Percentiles rank a stretch among this genome's conserved stretches.
These are phyloP conservation scores for Pogonomyrmex barbatus DNA, from an alignment of 1,140 invertebrate genomes.

Conservation along the genomic window DNA sequence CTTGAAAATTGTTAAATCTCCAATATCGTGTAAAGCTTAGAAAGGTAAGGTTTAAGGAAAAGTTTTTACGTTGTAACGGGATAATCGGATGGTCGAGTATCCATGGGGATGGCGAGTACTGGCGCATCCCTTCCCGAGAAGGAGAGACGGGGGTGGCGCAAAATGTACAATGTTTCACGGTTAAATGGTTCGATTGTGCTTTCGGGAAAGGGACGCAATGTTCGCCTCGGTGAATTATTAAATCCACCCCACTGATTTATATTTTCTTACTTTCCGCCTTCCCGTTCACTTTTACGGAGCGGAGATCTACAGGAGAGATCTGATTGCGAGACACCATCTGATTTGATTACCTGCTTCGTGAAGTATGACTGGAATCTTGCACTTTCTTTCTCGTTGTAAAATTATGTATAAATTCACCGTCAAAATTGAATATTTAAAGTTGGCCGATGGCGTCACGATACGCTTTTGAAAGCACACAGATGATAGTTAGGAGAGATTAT, in stretches of 20 bases:
- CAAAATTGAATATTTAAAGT: constrained; percentile 34
- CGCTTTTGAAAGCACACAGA: constrained; percentile 18
- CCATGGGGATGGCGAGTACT: constrained; percentile 17
- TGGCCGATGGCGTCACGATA: not conserved
- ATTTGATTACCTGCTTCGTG: constrained; percentile 55
- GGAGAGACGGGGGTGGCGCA: not conserved
- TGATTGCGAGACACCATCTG: constrained; percentile 51
- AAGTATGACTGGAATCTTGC: constrained; percentile 25
- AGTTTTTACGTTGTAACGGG: constrained; percentile 46
- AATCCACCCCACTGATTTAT: constrained; percentile 60
- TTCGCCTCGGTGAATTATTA: constrained; percentile 61
- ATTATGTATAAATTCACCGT: not conserved
- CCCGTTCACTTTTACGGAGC: constrained; percentile 5
- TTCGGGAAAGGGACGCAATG: constrained; percentile 28
- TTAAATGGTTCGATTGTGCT: constrained; percentile 60
- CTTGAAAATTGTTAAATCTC: constrained; percentile 29
- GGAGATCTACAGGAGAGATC: constrained; percentile 40
- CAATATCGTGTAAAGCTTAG: not conserved
- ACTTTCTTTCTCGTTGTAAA: constrained; percentile 3
- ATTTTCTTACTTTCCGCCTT: constrained; percentile 53
- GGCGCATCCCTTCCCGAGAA: not conserved
- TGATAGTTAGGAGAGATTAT: not conserved
- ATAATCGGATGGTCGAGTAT: constrained; percentile 42
- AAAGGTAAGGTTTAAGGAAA: constrained; percentile 1
- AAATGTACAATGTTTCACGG: constrained; percentile 59